phyloP scores from a whole-genome alignment of 2,113 vertebrate genomes.

The Neolamprologus hecqui region DNA sequence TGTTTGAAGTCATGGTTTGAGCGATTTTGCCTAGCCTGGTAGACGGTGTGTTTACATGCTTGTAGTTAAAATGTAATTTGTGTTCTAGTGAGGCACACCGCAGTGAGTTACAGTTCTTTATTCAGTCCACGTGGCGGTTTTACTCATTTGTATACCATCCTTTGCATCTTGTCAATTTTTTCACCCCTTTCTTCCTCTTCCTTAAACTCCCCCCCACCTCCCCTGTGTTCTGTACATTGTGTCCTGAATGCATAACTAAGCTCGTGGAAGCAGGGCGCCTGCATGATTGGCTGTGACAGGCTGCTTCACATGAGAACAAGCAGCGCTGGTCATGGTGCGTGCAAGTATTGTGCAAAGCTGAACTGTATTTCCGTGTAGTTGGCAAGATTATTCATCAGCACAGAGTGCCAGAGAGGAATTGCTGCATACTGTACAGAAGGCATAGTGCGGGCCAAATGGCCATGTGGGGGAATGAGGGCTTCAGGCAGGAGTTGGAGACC shows the following conservation, averaged over 20 bases:
- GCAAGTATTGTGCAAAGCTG: background rate
- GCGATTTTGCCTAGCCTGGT: background rate
- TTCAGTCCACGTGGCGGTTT: background rate
- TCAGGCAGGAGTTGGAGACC: constrained; percentile 11
- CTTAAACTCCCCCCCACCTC: background rate
- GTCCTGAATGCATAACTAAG: constrained; percentile 3
- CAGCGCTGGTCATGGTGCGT: background rate
- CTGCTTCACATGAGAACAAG: background rate
- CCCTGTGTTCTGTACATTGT: constrained; percentile 2
- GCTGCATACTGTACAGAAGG: background rate
- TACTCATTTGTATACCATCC: background rate
- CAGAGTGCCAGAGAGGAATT: background rate
- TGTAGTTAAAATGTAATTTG: background rate
- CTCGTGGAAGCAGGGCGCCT: background rate
- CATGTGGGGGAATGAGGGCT: background rate
- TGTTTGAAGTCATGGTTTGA: background rate
- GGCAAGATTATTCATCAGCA: background rate
- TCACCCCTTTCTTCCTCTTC: background rate
- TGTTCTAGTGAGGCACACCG: background rate
- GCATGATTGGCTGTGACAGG: constrained; percentile 10
- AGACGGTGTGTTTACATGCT: background rate
- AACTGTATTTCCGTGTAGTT: background rate
- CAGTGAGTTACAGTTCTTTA: background rate
- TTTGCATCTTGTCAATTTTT: background rate
- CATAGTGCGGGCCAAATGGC: background rate